phyloP scores from a whole-genome alignment of 2,113 vertebrate genomes.

The Epinephelus cyanopodus region DNA sequence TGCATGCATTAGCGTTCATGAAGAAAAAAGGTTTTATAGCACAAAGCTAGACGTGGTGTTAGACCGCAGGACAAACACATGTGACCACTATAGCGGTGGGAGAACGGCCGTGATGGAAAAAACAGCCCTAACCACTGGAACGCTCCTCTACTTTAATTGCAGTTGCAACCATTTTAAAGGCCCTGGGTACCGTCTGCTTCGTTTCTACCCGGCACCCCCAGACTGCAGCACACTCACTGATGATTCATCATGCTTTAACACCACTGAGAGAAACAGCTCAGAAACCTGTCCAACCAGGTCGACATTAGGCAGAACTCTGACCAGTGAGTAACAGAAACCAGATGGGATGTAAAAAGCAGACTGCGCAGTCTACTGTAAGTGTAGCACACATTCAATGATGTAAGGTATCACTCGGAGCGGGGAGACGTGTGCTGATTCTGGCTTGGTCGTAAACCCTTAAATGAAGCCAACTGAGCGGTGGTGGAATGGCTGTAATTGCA shows the following conservation, averaged over 20 bases:
- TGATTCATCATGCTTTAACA: constrained; percentile 64
- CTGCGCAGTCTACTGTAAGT: constrained; percentile 18
- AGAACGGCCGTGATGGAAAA: constrained; percentile 55
- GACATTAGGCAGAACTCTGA: constrained; percentile 48
- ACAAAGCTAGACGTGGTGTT: constrained; percentile 51
- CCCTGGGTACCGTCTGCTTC: constrained; percentile 26
- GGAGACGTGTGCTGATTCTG: constrained; percentile 58
- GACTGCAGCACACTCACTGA: constrained; percentile 26
- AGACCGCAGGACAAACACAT: constrained; percentile 71
- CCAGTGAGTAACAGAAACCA: constrained; percentile 60
- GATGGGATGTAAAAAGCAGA: constrained; percentile 64
- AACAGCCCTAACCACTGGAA: constrained; percentile 60
- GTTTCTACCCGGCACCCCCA: constrained; percentile 22
- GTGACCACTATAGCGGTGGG: constrained; percentile 43
- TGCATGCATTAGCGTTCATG: constrained; percentile 45
- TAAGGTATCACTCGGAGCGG: constrained; percentile 52
- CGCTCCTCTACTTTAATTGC: constrained; percentile 57
- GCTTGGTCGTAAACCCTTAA: constrained; percentile 65
- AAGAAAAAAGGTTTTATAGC: constrained; percentile 54
- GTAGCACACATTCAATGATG: constrained; percentile 48
- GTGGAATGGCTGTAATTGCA: constrained; percentile 65
- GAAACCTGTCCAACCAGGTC: constrained; percentile 49
- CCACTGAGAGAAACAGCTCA: constrained; percentile 51
- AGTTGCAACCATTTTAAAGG: constrained; percentile 57
- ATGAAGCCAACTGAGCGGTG: constrained; percentile 50